A percentile compares a stretch with the other conserved stretches of the same genome.
Conservation (phyloP, 2,113 vertebrate genomes). For the Helogale parvula region DNA sequence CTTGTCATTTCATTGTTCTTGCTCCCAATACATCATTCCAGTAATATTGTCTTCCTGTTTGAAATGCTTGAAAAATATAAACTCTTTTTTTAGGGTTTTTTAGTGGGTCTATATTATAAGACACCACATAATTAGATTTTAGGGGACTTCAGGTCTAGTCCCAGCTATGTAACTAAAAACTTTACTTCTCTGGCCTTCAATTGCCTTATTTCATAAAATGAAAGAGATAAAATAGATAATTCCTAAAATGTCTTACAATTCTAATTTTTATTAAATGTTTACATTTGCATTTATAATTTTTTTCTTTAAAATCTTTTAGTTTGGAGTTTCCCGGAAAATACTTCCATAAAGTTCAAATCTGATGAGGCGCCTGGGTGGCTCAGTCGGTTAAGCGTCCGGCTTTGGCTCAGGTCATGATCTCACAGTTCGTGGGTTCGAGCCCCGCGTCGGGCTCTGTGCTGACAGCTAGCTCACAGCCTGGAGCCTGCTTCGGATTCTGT, state of each 20-base stretch:
- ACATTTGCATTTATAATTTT: neutral
- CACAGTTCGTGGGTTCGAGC: too few species aligned
- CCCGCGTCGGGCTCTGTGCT: too few species aligned
- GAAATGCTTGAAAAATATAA: neutral
- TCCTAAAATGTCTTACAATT: conserved; percentile 1
- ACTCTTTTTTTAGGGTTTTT: neutral
- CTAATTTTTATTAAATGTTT: neutral
- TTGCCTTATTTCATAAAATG: neutral
- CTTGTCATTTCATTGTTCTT: neutral
- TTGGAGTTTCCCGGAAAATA: neutral
- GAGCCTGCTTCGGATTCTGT: too few species aligned
- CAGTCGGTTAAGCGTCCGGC: too few species aligned
- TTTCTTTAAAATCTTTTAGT: neutral
- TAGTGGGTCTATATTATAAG: neutral
- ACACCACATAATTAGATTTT: neutral
- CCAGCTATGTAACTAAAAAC: neutral
- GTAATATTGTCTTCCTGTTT: neutral
- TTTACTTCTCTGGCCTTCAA: neutral
- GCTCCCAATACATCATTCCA: neutral
- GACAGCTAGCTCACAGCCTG: too few species aligned
- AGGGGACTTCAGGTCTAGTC: neutral
- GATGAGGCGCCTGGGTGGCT: neutral
- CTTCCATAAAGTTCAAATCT: neutral
- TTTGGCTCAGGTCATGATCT: too few species aligned
- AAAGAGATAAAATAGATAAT: neutral